Evolutionary conservation across 2,888 invertebrate genomes (phyloP).

Genomic region (Ellobium chinense): DNA sequence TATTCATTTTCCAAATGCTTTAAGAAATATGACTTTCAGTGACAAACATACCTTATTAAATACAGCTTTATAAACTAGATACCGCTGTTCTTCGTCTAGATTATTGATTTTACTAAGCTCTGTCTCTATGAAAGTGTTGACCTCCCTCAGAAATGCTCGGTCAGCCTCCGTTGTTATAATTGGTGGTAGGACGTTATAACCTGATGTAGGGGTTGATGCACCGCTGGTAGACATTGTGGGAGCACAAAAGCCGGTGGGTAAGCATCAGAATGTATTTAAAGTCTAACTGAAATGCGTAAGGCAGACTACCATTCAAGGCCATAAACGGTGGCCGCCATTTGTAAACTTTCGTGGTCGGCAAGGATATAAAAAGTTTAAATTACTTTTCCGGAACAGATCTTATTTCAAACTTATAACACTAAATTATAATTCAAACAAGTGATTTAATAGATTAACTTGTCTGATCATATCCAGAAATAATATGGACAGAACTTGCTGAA

Average conservation of each 20-base stretch:
- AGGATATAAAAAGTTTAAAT: neutral
- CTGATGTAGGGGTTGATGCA: conserved; percentile 58
- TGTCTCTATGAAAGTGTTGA: conserved; percentile 70
- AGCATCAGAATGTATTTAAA: too few relatives aligned
- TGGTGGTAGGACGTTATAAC: conserved; percentile 70
- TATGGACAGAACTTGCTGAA: too few relatives aligned
- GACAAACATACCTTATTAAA: conserved; percentile 71
- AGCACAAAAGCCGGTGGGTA: neutral
- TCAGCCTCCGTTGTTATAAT: conserved; percentile 74
- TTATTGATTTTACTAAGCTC: conserved; percentile 68
- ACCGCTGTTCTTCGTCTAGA: conserved; percentile 71
- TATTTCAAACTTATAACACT: too few relatives aligned
- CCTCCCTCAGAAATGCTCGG: conserved; percentile 65
- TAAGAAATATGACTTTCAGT: too few relatives aligned
- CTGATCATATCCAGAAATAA: too few relatives aligned
- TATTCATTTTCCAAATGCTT: too few relatives aligned
- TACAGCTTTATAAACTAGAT: conserved; percentile 73
- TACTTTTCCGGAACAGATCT: neutral
- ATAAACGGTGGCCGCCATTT: conserved; percentile 37
- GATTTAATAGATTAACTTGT: too few relatives aligned
- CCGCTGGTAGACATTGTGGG: conserved; percentile 48
- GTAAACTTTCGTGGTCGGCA: conserved; percentile 44
- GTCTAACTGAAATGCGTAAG: too few relatives aligned
- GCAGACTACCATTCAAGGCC: too few relatives aligned
- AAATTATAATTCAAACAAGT: too few relatives aligned